Evolutionary conservation across 2,113 vertebrate species (phyloP), one percentile per base, ranked within the genome.

Genomic region (Micronycteris hirsuta): DNA sequence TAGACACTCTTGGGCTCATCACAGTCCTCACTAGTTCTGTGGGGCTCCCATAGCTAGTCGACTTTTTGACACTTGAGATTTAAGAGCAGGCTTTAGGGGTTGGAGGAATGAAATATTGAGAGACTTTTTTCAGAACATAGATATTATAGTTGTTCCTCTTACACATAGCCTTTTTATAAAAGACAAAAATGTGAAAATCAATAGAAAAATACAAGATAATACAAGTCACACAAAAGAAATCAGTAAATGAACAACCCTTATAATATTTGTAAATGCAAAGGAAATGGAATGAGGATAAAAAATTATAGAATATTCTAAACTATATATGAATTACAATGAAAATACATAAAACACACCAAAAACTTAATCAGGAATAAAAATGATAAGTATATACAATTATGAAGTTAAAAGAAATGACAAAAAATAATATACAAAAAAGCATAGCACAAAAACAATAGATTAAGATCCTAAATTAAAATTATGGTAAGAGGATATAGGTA

Each of bases 81-180:
- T 96, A 22, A 92, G 61, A 80, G 26, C 41, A 65, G 28, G n/a
- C 15, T 93, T 67, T 13, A 71, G 65, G 73, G 26, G 45, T 3
- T n/a, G 7, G 17, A 94, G 43, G 11, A 47, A 36, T 80, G 86
- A 89, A 90, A 87, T 94, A 93, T 70, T 87, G 74, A 96, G 45
- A 93, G n/a, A 9, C 41, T 38, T 73, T 85, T 84, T 90, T 76
- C 76, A 61, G 56, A 90, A 36, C 20, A 80, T 12, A 77, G 38
- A 80, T 85, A 81, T 90, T 74, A 83, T 17, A 89, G 61, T 36
- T 93, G 58, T 82, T 96, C 74, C 33, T 91, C 47, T 61, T 93
- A 67, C 11, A 54, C 19, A 63, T 22, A 52, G 5, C 41, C 15
- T 89, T 74, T 71, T 52, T 43, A 94, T n/a, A 33, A 91, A 91